Conservation (phyloP, 2,797 vertebrate genomes). For the Enteromius viviparus region DNA sequence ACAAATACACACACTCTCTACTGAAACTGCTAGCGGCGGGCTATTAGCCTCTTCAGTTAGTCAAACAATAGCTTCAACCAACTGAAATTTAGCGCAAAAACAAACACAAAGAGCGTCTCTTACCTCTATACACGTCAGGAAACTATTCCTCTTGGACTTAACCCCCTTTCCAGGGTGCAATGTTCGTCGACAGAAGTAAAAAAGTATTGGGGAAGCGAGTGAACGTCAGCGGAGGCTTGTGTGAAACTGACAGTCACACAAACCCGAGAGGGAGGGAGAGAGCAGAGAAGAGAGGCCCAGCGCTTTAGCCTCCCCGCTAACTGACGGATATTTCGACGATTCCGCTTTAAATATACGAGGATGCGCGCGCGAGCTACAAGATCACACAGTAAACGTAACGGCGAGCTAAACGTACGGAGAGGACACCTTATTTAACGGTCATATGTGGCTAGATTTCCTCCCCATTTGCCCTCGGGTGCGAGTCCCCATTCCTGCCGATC, state of each 20-base stretch:
- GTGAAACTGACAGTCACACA: conserved; percentile 59
- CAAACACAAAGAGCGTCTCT: conserved; percentile 28
- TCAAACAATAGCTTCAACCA: conserved; percentile 58
- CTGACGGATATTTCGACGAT: conserved; percentile 44
- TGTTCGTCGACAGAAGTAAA: conserved; percentile 49
- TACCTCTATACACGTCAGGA: conserved; percentile 46
- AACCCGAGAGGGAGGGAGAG: conserved; percentile 40
- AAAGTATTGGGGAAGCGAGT: conserved; percentile 39
- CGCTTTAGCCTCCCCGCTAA: conserved; percentile 53
- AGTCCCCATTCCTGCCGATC: conserved; percentile 80
- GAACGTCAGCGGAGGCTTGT: conserved; percentile 48
- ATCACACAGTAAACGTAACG: conserved; percentile 51
- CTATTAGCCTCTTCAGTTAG: conserved; percentile 40
- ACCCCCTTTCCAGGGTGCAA: conserved; percentile 8
- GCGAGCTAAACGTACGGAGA: neutral
- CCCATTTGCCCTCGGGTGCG: conserved; percentile 67
- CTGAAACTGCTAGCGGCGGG: conserved; percentile 38
- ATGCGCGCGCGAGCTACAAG: conserved; percentile 1
- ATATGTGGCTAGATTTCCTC: conserved; percentile 60
- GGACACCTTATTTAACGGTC: conserved; percentile 25
- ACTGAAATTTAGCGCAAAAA: conserved; percentile 10
- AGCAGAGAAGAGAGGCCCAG: conserved; percentile 40
- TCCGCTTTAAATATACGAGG: neutral
- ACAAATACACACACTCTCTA: conserved; percentile 14
- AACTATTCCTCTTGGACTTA: conserved; percentile 11